These are phyloP conservation scores for Xanthia togata DNA, from an alignment of 2,888 invertebrate genomes.

Conservation along the genomic window DNA sequence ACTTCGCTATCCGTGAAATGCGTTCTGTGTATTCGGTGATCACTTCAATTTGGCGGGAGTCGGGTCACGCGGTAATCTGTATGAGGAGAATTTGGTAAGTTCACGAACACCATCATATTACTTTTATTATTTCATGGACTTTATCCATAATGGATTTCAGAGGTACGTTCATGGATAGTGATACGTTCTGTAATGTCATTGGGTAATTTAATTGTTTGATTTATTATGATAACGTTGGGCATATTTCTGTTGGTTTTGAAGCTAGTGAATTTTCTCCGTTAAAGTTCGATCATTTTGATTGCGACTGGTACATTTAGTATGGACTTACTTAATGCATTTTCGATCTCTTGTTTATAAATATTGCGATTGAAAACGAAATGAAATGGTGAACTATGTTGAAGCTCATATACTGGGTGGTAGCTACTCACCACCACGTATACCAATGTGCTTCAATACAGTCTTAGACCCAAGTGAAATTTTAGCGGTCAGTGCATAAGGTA, in stretches of 20 bases:
- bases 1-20: constrained; percentile 82
- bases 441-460: neutral
- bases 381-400: neutral
- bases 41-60: constrained; percentile 86
- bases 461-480: neutral
- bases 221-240: neutral
- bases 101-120: constrained; percentile 65
- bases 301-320: neutral
- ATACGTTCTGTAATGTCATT: constrained; percentile 1
- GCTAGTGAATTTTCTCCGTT: neutral
- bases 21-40: constrained; percentile 84
- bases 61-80: constrained; percentile 74
- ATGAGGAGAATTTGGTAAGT: constrained; percentile 79
- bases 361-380: neutral
- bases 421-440: neutral
- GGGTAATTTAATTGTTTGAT: constrained; percentile 6
- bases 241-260: constrained; percentile 7
- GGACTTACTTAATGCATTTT: neutral
- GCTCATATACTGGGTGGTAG: neutral
- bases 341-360: neutral
- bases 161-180: too few relatives aligned
- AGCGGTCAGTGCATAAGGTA: neutral
- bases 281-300: constrained; percentile 2
- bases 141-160: constrained; percentile 1
- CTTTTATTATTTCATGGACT: constrained; percentile 31